A percentile compares a stretch with the other conserved stretches of the same genome.
Evolutionary conservation across 2,113 vertebrate species (phyloP).

Genomic region (Scophthalmus maximus): DNA sequence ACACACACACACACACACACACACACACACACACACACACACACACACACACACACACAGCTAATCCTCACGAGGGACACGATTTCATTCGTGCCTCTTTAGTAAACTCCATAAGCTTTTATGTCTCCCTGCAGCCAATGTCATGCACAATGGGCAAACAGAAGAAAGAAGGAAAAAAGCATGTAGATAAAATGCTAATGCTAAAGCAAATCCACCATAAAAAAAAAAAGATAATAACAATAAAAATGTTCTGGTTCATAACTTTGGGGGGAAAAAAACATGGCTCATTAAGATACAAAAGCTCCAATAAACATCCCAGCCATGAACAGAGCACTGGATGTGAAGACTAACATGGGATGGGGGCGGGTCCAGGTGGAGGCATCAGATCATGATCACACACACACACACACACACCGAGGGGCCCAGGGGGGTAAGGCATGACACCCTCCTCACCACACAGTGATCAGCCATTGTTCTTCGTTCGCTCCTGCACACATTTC

Average conservation of each 20-base stretch:
- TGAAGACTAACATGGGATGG: too few relatives aligned
- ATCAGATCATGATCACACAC: too few relatives aligned
- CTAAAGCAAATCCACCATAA: not conserved
- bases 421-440: too few relatives aligned
- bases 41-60: not conserved
- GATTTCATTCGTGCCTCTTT: conserved; percentile 20
- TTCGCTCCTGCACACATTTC: not conserved
- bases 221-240: conserved; percentile 12
- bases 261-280: conserved; percentile 7
- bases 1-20: too few relatives aligned
- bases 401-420: too few relatives aligned
- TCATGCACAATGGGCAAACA: not conserved
- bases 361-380: too few relatives aligned
- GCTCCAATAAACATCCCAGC: conserved; percentile 14
- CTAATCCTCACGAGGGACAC: conserved; percentile 22
- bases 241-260: conserved; percentile 9
- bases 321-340: conserved; percentile 25
- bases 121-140: not conserved
- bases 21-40: too few relatives aligned
- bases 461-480: not conserved
- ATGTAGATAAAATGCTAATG: conserved; percentile 3
- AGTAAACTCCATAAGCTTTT: conserved; percentile 9
- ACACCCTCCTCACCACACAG: too few relatives aligned
- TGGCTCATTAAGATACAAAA: conserved; percentile 21
- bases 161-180: not conserved